Evolutionary conservation across 37 sponge, comb jelly and placozoan species (phyloP), one percentile per base, ranked within the genome.

Genomic region (Hexactinellida sp.): DNA sequence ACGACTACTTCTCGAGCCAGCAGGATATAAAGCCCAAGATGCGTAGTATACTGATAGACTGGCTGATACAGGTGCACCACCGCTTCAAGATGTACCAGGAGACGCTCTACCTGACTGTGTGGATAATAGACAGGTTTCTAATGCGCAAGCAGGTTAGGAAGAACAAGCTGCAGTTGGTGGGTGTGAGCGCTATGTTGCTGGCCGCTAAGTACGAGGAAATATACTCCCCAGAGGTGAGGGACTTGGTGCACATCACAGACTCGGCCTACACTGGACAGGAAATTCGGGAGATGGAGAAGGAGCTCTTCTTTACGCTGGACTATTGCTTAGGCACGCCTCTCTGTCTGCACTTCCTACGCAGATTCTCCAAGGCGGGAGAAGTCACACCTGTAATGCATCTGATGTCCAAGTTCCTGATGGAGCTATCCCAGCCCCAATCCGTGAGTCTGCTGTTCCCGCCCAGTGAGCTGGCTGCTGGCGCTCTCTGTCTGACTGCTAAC

Each of bases 131-230:
- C 37, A 0, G 38, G 36, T 85, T 0, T 36, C 25, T 54, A 23
- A 63, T 63, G 76, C 34, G 25, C 0, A 38, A 88, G 24, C 41
- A 83, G 34, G 90, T 92, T 23, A 37, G 76, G 55, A 94, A 91
- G 85, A 38, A 54, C 37, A 88, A 95, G 25, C 89, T 99, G 25
- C 99, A 99, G 91, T 85, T 99, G 54, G 93, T 95, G 83, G 99
- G 99, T 32, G 96, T 99, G 38, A 95, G 96, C 0, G 93, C 96
- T 36, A 95, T 99, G 94, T 55, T 95, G 41, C 87, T 99, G 63
- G 99, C 99, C 47, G 93, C 93, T 84, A 99, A 99, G 87, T 99
- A 96, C 87, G 99, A 99, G 84, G 99, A 99, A 87, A 99, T 99
- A 88, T 99, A 95, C 84, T 93, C 96, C 0, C 96, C 99, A 36